Percentiles rank a stretch among this genome's conserved stretches.
These are phyloP conservation scores for Nudaria mundana DNA, from an alignment of 2,888 invertebrate species.

Conservation along the genomic window DNA sequence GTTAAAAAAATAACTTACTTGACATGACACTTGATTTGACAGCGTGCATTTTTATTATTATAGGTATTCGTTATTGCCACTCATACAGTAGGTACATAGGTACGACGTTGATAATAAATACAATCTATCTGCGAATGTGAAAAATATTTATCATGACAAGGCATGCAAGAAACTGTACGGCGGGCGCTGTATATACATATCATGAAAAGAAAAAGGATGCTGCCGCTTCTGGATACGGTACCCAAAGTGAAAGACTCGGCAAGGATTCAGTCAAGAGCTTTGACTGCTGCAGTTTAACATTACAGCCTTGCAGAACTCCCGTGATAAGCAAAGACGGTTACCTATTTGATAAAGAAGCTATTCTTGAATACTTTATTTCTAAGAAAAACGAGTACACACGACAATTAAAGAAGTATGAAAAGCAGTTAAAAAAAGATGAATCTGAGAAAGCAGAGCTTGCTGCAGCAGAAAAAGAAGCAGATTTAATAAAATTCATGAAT, in stretches of 20 bases:
- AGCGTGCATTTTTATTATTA: too few species aligned
- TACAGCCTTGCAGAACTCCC: conserved; percentile 97
- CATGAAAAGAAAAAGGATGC: conserved; percentile 99
- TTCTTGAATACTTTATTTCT: conserved; percentile 95
- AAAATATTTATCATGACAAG: conserved; percentile 95
- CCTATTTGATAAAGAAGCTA: conserved; percentile 98
- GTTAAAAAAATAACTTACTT: too few species aligned
- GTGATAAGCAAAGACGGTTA: conserved; percentile 93
- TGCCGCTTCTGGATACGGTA: conserved; percentile 95
- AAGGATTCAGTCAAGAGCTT: conserved; percentile 96
- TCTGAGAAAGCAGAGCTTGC: conserved; percentile 85
- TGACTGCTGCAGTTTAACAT: conserved; percentile 97
- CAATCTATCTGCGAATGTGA: too few species aligned
- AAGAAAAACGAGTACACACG: conserved; percentile 96
- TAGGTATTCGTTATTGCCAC: too few species aligned
- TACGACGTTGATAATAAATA: too few species aligned
- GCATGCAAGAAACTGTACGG: conserved; percentile 98
- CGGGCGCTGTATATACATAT: conserved; percentile 98
- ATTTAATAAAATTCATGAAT: conserved; percentile 89
- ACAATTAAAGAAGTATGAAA: conserved; percentile 95
- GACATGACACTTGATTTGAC: too few species aligned
- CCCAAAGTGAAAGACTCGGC: conserved; percentile 91
- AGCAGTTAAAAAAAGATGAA: conserved; percentile 89
- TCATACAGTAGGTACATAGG: too few species aligned
- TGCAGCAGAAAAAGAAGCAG: conserved; percentile 87